Percentiles rank a stretch among this genome's conserved stretches.
These are phyloP conservation scores for Drosophila sp. DNA, from an alignment of 1,140 invertebrate species.

Conservation along the genomic window DNA sequence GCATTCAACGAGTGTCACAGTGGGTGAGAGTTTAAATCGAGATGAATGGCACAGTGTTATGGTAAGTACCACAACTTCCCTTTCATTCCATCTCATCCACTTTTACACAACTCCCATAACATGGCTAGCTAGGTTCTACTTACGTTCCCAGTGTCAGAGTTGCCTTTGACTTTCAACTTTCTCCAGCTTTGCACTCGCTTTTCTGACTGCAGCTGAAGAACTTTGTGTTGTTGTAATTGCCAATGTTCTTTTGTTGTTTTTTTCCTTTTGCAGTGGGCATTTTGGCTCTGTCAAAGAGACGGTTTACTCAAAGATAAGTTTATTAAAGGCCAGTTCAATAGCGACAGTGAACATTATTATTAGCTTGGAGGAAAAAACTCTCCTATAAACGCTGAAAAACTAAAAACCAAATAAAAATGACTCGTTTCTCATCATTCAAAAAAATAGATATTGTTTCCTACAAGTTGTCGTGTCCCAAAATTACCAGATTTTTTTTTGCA, in stretches of 20 bases:
- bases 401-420: too few species aligned
- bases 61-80: conserved; percentile 84
- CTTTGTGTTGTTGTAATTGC: conserved; percentile 34
- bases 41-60: conserved; percentile 95
- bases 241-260: conserved; percentile 16
- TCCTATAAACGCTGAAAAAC: too few species aligned
- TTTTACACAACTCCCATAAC: not conserved
- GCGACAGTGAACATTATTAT: too few species aligned
- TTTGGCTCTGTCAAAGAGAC: conserved; percentile 5
- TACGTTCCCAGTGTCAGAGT: not conserved
- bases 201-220: conserved; percentile 34
- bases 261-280: not conserved
- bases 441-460: too few species aligned
- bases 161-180: conserved; percentile 27
- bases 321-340: too few species aligned
- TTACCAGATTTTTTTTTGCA: too few species aligned
- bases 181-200: not conserved
- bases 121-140: conserved; percentile 5
- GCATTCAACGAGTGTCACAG: conserved; percentile 92
- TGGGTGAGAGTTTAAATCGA: conserved; percentile 94
- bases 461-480: too few species aligned
- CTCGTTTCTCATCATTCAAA: too few species aligned
- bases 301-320: too few species aligned
- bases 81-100: not conserved
- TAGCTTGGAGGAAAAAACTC: too few species aligned